Percentiles rank a stretch among this genome's conserved stretches.
These are phyloP conservation scores for Oxyruncus cristatus DNA, from an alignment of 2,113 vertebrate species.

Conservation along the genomic window DNA sequence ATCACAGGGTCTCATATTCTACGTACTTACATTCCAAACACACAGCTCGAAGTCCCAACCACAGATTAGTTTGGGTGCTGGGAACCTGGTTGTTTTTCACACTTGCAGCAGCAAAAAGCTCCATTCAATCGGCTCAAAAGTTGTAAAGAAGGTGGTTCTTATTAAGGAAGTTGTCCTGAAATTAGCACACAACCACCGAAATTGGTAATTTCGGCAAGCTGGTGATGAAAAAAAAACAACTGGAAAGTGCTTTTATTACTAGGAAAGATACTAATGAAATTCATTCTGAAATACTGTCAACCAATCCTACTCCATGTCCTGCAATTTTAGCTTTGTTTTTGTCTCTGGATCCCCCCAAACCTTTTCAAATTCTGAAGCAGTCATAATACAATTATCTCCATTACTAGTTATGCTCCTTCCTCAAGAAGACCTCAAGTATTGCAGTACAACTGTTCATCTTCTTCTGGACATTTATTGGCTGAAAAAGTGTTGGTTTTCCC, in stretches of 20 bases:
- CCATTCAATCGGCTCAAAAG: not conserved
- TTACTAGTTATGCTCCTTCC: not conserved
- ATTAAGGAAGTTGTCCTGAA: not conserved
- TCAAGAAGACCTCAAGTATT: not conserved
- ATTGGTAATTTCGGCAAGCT: not conserved
- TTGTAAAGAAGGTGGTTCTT: not conserved
- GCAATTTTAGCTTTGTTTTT: not conserved
- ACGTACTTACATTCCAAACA: not conserved
- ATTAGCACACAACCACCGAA: not conserved
- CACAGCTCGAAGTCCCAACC: not conserved
- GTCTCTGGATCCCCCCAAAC: not conserved
- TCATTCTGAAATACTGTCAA: not conserved
- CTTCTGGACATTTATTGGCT: not conserved
- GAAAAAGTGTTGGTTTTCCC: not conserved
- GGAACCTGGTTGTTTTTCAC: not conserved
- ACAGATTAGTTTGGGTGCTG: not conserved
- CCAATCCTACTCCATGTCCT: not conserved
- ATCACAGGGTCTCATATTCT: not conserved
- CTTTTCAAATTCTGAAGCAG: not conserved
- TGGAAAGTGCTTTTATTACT: not conserved
- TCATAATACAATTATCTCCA: not conserved
- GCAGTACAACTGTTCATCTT: not conserved
- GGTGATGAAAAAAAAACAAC: not conserved
- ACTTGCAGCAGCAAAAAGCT: not conserved
- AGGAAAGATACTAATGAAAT: not conserved